Evolutionary conservation across 2,888 invertebrate genomes (phyloP).

Genomic region (Parascotia fuliginaria): DNA sequence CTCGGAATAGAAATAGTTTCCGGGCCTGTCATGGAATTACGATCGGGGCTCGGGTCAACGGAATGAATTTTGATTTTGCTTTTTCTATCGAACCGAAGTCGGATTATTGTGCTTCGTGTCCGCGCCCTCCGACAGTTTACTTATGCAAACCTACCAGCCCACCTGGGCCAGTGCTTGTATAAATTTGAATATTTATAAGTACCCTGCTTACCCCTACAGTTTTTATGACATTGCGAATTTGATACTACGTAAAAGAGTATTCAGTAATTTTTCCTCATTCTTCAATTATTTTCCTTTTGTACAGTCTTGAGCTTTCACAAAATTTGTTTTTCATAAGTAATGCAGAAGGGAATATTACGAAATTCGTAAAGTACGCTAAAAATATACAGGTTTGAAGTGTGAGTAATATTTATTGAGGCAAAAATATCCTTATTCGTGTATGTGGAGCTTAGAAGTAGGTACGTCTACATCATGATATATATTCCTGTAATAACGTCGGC

Average conservation of each 20-base stretch:
- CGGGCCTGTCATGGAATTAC: constrained; percentile 69
- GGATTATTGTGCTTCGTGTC: constrained; percentile 65
- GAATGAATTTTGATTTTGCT: constrained; percentile 82
- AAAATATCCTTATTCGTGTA: not conserved
- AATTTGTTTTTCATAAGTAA: constrained; percentile 44
- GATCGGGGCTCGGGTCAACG: constrained; percentile 66
- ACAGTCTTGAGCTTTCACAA: constrained; percentile 33
- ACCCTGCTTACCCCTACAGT: constrained; percentile 49
- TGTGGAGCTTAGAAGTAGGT: not conserved
- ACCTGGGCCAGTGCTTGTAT: constrained; percentile 57
- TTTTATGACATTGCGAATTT: constrained; percentile 61
- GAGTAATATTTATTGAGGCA: constrained; percentile 3
- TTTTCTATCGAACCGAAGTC: constrained; percentile 65
- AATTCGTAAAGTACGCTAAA: constrained; percentile 7
- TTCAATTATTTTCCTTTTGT: constrained; percentile 46
- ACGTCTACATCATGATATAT: not conserved
- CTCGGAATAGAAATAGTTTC: constrained; percentile 80
- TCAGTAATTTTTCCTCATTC: constrained; percentile 39
- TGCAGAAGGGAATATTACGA: constrained; percentile 27
- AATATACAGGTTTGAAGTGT: constrained; percentile 1
- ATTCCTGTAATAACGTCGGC: not conserved
- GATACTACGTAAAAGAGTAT: constrained; percentile 46
- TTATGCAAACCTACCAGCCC: constrained; percentile 64
- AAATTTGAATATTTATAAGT: constrained; percentile 68
- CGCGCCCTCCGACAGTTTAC: constrained; percentile 55